A percentile compares a stretch with the other conserved stretches of the same genome.
phyloP scores from a whole-genome alignment of 2,113 vertebrate species.

The Tupaia chinensis region DNA sequence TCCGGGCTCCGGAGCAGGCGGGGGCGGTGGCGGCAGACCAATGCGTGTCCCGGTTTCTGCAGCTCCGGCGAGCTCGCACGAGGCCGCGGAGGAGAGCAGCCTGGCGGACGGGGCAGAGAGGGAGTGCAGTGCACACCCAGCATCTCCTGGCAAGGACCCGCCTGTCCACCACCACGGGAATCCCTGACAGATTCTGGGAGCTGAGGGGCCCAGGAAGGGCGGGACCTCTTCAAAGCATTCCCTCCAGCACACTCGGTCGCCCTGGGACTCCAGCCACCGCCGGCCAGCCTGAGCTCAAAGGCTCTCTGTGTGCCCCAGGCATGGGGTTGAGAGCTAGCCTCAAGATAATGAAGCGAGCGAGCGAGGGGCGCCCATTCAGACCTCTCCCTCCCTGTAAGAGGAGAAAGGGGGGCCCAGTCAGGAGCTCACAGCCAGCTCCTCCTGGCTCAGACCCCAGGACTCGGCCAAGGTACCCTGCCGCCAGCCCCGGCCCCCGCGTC shows the following conservation, averaged over 20 bases:
- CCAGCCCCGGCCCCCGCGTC: background rate
- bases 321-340: background rate
- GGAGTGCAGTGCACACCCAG: background rate
- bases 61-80: background rate
- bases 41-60: background rate
- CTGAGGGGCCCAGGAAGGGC: slow-evolving; percentile 21
- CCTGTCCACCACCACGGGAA: background rate
- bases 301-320: slow-evolving; percentile 37
- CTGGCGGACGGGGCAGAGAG: no score
- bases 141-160: background rate
- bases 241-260: background rate
- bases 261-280: background rate
- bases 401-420: background rate
- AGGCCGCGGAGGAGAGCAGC: background rate
- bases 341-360: background rate
- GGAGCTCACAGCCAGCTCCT: background rate
- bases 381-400: background rate
- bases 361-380: background rate
- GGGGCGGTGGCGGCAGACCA: slow-evolving; percentile 1
- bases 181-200: slow-evolving; percentile 17
- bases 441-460: background rate
- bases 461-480: background rate
- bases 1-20: background rate
- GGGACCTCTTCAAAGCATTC: slow-evolving; percentile 59
- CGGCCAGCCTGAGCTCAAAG: slow-evolving; percentile 53